Evolutionary conservation across 1,140 invertebrate species (phyloP), one percentile per base, ranked within the genome.

Genomic region (Drosophila chauvacae): DNA sequence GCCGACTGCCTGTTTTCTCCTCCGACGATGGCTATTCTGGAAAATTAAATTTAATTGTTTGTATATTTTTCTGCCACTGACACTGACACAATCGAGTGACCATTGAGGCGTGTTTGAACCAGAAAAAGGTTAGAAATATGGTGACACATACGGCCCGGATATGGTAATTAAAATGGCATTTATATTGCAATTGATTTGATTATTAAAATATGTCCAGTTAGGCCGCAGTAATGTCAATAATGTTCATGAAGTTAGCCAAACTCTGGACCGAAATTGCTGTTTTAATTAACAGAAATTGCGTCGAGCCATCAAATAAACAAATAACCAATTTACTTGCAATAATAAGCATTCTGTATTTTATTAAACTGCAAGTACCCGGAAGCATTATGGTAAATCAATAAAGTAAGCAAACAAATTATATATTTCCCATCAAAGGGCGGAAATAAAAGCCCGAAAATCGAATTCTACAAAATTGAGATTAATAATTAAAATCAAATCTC

Each of bases 41-140:
- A 51, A 87, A 87, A 90, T 87, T 87, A 87, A 84, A 78, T 87
- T 88, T 84, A 88, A 87, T 90, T 87, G 77, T 88, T 87, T 65
- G 50, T 53, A 73, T 72, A 73, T 72, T 71, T 57, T 78, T 77
- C 50, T 48, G 50, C 37, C 26, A 66, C 20, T 44, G 35, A 35
- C 23, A n/a, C 33, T 59, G 45, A 28, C 41, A 18, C 47, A 37
- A 23, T 55, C 33, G 44, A 83, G 69, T 75, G 68, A 57, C 80
- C 61, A 80, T 83, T 56, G 51, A 66, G 60, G 53, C 68, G 66
- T 70, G 62, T 65, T 71, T 62, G 45, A 71, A 41, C 33, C 64
- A 69, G 65, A 69, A 69, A 68, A 48, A 51, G 50, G 20, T 33
- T 14, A 23, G 51, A 70, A 66, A 59, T 58, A 68, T 47, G 60